Percentiles rank a stretch among this genome's conserved stretches.
Evolutionary conservation across 2,113 vertebrate genomes (phyloP).

Genomic region (Sarotherodon lohbergeri): DNA sequence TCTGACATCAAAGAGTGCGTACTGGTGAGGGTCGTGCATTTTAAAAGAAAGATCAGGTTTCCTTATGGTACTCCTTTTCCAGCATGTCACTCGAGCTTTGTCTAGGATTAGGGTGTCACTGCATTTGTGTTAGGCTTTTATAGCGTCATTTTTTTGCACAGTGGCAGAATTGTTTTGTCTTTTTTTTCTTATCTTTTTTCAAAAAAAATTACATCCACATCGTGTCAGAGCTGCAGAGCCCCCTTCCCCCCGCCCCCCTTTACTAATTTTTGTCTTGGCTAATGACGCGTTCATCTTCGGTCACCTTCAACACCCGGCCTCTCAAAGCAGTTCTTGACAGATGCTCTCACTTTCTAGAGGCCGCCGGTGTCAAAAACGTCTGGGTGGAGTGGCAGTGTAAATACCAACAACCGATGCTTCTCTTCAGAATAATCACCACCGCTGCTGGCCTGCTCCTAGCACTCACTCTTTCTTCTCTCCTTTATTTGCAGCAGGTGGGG

Average conservation of each 20-base stretch:
- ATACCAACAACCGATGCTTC: constrained; percentile 57
- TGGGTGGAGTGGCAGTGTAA: constrained; percentile 58
- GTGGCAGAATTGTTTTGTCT: background rate
- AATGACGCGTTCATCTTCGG: constrained; percentile 56
- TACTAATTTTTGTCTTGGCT: constrained; percentile 35
- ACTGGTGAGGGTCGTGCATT: background rate
- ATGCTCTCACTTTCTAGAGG: constrained; percentile 43
- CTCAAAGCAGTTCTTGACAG: constrained; percentile 41
- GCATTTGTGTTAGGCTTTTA: background rate
- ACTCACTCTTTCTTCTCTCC: constrained; percentile 6
- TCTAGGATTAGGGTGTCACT: background rate
- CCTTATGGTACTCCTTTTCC: background rate
- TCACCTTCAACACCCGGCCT: constrained; percentile 59
- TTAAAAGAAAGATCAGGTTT: constrained; percentile 9
- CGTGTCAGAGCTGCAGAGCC: background rate
- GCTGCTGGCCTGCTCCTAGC: constrained; percentile 26
- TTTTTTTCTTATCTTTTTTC: background rate
- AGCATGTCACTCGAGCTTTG: background rate
- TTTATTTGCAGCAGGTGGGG: constrained; percentile 28
- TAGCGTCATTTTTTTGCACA: background rate
- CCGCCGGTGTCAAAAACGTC: constrained; percentile 39
- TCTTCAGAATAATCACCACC: constrained; percentile 53
- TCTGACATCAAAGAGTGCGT: constrained; percentile 1
- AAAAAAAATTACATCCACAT: background rate
- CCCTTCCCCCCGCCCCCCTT: background rate